Conservation (phyloP, 2,888 invertebrate genomes). For the Xestia xanthographa region DNA sequence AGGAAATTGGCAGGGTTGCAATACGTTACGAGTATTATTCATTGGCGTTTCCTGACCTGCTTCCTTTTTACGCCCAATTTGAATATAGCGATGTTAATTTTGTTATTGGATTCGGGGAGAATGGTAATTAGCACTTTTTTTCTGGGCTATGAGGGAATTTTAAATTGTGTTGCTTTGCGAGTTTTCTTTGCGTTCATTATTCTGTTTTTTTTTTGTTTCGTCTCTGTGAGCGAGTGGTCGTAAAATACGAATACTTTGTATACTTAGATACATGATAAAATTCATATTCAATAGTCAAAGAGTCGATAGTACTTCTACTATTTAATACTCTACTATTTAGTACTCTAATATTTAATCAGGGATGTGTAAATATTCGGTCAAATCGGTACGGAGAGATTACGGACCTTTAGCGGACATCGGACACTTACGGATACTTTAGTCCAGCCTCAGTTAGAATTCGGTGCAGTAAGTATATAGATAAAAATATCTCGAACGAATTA, state of each 20-base stretch:
- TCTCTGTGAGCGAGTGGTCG: background rate
- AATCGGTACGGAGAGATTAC: background rate
- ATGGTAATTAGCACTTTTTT: constrained; percentile 48
- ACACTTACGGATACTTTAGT: background rate
- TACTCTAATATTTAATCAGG: background rate
- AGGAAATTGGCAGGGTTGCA: constrained; percentile 76
- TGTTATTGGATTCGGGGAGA: constrained; percentile 53
- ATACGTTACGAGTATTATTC: constrained; percentile 76
- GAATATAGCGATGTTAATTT: constrained; percentile 65
- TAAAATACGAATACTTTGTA: background rate
- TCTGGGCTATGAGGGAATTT: constrained; percentile 35
- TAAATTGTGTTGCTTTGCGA: constrained; percentile 38
- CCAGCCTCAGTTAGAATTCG: background rate
- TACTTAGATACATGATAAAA: background rate
- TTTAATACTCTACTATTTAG: too few relatives aligned
- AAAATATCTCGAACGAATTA: background rate
- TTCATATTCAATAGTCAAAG: background rate
- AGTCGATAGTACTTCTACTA: background rate
- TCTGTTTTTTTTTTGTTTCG: background rate
- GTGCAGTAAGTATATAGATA: background rate
- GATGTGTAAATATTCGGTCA: background rate
- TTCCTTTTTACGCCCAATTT: constrained; percentile 68
- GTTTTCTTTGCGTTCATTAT: constrained; percentile 30
- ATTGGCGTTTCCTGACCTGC: constrained; percentile 66
- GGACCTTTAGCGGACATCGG: fast-evolving